A percentile compares a stretch with the other conserved stretches of the same genome.
Evolutionary conservation across 2,113 vertebrate species (phyloP).

Genomic region (Paramisgurnus dabryanus): DNA sequence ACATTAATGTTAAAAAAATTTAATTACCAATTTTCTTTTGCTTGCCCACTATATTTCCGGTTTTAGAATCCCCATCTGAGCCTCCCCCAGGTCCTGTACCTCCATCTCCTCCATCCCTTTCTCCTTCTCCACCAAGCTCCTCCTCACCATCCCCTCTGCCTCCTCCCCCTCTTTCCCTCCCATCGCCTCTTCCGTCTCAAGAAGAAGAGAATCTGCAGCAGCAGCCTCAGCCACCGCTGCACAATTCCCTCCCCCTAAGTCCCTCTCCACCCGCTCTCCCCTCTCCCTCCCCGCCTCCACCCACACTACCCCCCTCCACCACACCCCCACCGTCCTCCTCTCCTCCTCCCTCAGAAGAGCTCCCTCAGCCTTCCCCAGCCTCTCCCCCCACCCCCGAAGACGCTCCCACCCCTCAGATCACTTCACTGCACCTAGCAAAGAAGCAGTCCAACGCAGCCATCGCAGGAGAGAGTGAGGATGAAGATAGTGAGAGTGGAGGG

Average conservation of each 20-base stretch:
- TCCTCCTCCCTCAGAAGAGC: constrained; percentile 55
- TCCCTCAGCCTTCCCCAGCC: constrained; percentile 57
- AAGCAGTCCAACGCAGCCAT: constrained; percentile 85
- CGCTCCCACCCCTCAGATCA: constrained; percentile 66
- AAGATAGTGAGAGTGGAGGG: constrained; percentile 83
- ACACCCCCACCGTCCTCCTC: constrained; percentile 64
- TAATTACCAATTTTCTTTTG: too few species aligned
- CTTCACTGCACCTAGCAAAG: constrained; percentile 85
- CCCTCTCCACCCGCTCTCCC: constrained; percentile 55
- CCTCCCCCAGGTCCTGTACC: constrained; percentile 47
- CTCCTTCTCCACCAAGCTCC: constrained; percentile 58
- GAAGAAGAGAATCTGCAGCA: constrained; percentile 39
- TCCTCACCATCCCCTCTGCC: constrained; percentile 61
- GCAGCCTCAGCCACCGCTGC: constrained; percentile 45
- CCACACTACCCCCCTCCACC: constrained; percentile 61
- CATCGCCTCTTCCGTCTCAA: constrained; percentile 49
- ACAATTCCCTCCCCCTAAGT: constrained; percentile 59
- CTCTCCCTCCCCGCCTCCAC: constrained; percentile 57
- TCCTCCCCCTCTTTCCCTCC: constrained; percentile 55
- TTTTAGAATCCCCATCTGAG: constrained; percentile 64
- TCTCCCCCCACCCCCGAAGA: constrained; percentile 76
- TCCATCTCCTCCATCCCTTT: constrained; percentile 57
- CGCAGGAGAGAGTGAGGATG: constrained; percentile 85
- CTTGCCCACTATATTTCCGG: neutral
- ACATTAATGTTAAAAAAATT: neutral